A percentile compares a stretch with the other conserved stretches of the same genome.
Conservation (phyloP, 1,140 invertebrate species). For the Diuraphis noxia region DNA sequence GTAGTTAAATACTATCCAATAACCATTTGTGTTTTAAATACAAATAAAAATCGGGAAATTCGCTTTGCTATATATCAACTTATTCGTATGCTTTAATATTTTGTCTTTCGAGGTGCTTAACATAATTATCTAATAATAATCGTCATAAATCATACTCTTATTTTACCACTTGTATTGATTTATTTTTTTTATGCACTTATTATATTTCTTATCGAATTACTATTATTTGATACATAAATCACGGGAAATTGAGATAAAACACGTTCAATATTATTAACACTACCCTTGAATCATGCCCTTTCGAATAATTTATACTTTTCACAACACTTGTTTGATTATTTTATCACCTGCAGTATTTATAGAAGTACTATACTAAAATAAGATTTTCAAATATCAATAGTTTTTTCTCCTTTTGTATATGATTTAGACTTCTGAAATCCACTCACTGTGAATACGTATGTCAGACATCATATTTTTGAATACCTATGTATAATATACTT, state of each 20-base stretch:
- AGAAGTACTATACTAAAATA: neutral
- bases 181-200: too few species aligned
- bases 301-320: neutral
- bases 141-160: too few species aligned
- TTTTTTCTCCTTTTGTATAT: neutral
- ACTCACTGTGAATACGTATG: neutral
- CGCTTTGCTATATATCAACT: too few species aligned
- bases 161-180: too few species aligned
- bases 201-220: neutral
- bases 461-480: neutral
- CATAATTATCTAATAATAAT: too few species aligned
- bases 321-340: neutral
- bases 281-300: neutral
- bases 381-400: neutral
- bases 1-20: too few species aligned
- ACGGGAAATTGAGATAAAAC: neutral
- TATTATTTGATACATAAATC: neutral
- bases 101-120: too few species aligned
- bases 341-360: neutral
- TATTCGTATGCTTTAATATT: too few species aligned
- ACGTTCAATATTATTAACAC: neutral
- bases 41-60: too few species aligned
- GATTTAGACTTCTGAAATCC: neutral
- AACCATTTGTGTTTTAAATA: too few species aligned
- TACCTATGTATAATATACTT: neutral